These are phyloP conservation scores for Polymixis flavicincta DNA, from an alignment of 2,888 invertebrate species.

Conservation along the genomic window DNA sequence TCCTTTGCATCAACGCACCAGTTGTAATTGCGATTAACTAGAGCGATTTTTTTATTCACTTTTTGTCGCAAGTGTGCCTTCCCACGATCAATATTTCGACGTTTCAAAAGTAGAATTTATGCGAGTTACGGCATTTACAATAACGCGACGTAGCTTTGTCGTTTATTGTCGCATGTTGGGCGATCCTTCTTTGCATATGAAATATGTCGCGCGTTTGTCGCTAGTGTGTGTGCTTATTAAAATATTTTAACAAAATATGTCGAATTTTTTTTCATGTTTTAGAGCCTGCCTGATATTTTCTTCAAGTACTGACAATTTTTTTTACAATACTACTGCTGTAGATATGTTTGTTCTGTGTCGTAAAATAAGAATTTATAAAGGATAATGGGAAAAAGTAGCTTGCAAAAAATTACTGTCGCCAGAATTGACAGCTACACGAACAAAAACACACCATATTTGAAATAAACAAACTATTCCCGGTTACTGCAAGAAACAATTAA, in stretches of 20 bases:
- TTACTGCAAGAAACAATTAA: neutral
- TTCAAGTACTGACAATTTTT: neutral
- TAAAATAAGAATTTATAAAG: too few relatives aligned
- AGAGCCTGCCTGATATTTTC: neutral
- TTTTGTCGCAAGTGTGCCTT: slow-evolving; percentile 49
- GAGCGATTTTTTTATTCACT: neutral
- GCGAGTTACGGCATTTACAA: slow-evolving; percentile 65
- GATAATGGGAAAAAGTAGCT: neutral
- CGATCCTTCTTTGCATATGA: slow-evolving; percentile 65
- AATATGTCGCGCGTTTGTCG: slow-evolving; percentile 60
- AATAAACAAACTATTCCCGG: neutral
- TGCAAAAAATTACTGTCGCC: neutral
- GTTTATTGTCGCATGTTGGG: slow-evolving; percentile 68
- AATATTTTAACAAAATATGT: slow-evolving; percentile 29
- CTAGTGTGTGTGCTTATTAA: slow-evolving; percentile 55
- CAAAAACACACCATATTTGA: neutral
- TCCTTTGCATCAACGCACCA: neutral
- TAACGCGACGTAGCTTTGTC: slow-evolving; percentile 55
- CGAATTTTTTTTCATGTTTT: neutral
- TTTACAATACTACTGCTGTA: too few relatives aligned
- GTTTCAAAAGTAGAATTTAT: slow-evolving; percentile 69
- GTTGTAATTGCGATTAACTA: neutral
- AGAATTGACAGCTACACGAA: neutral
- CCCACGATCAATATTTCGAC: slow-evolving; percentile 56
- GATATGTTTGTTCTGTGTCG: neutral